Evolutionary conservation across 2,888 invertebrate species (phyloP).

Genomic region (Chrysopilus asiliformis): DNA sequence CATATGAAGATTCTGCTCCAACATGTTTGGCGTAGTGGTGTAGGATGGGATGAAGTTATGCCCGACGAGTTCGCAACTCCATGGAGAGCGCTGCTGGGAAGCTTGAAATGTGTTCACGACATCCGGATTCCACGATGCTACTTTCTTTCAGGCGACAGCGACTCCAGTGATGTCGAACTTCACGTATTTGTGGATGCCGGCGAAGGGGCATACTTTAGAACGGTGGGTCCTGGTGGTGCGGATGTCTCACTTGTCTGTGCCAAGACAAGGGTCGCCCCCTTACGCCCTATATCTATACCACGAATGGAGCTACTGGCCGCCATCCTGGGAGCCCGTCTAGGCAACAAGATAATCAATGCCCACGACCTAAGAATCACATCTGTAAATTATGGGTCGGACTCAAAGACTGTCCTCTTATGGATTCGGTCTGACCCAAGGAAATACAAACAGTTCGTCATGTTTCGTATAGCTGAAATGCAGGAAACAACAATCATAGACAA

Average conservation of each 20-base stretch:
- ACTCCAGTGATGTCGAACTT: slow-evolving; percentile 5
- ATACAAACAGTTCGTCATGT: too few relatives aligned
- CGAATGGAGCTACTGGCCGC: slow-evolving; percentile 4
- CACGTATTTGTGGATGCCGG: slow-evolving; percentile 10
- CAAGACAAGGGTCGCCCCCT: slow-evolving; percentile 5
- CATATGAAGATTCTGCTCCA: not conserved
- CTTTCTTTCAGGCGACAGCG: not conserved
- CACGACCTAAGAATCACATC: not conserved
- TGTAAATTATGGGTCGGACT: slow-evolving; percentile 19
- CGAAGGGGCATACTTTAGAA: not conserved
- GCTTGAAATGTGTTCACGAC: slow-evolving; percentile 13
- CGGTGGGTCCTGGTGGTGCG: not conserved
- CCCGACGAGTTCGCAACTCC: not conserved
- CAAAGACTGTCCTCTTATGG: slow-evolving; percentile 14
- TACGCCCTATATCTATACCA: slow-evolving; percentile 5
- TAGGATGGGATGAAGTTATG: slow-evolving; percentile 1
- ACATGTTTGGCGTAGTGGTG: not conserved
- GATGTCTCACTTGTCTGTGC: not conserved
- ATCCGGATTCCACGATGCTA: slow-evolving; percentile 17
- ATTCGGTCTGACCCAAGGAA: not conserved
- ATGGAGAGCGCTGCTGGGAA: not conserved
- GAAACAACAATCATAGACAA: slow-evolving; percentile 7
- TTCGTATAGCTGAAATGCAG: slow-evolving; percentile 17
- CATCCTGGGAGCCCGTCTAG: slow-evolving; percentile 1
- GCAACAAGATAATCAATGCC: not conserved